Evolutionary conservation across 1,140 invertebrate genomes (phyloP).

Genomic region (Halictus rubicundus): DNA sequence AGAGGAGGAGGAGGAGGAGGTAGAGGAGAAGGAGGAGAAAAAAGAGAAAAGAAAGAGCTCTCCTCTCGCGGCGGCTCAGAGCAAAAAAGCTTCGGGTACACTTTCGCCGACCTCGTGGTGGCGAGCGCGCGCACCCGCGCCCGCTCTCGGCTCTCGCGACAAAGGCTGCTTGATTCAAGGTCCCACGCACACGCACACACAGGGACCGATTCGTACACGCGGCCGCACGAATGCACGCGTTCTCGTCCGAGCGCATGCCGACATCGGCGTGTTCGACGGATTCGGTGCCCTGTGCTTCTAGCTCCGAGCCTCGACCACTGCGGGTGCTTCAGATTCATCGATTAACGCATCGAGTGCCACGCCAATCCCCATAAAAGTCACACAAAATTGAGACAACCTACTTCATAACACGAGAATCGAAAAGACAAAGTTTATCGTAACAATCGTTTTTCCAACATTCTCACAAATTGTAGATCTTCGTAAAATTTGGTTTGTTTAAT

Average conservation of each 20-base stretch:
- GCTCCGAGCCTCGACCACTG: no score
- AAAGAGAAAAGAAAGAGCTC: conserved; percentile 47
- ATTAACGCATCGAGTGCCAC: no score
- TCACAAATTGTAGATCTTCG: no score
- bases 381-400: no score
- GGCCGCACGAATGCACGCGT: conserved; percentile 51
- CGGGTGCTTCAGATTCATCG: not conserved
- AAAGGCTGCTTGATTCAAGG: conserved; percentile 81
- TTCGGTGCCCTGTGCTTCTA: conserved; percentile 13
- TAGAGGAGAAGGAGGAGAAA: not conserved
- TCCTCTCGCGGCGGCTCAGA: conserved; percentile 64
- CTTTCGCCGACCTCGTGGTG: conserved; percentile 80
- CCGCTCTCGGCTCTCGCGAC: conserved; percentile 77
- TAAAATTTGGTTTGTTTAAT: no score
- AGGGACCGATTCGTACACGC: conserved; percentile 20
- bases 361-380: no score
- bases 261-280: conserved; percentile 24
- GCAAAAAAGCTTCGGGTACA: conserved; percentile 80
- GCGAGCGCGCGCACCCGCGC: conserved; percentile 61
- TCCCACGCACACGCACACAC: conserved; percentile 73
- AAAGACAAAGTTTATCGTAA: no score
- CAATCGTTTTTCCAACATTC: no score
- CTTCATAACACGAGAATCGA: no score
- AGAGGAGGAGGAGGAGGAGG: conserved; percentile 58
- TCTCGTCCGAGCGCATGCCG: conserved; percentile 33